Percentiles rank a stretch among this genome's conserved stretches.
Evolutionary conservation across 2,113 vertebrate genomes (phyloP).

Genomic region (Poeciliopsis prolifica): DNA sequence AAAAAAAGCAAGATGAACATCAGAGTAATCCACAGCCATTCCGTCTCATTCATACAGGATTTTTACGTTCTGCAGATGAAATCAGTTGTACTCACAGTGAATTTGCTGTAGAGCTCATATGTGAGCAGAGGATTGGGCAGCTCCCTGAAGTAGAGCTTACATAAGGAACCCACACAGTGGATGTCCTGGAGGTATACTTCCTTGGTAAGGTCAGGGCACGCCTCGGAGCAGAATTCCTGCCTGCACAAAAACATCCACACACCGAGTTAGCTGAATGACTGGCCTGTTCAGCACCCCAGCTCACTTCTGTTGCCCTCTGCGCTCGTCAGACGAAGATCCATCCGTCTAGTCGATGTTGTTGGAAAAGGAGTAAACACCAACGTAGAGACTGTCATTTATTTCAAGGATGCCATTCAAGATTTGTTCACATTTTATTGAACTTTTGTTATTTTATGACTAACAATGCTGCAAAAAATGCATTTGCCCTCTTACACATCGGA

Average conservation of each 20-base stretch:
- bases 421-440: no score
- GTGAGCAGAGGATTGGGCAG: conserved; percentile 97
- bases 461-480: not conserved
- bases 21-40: not conserved
- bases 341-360: not conserved
- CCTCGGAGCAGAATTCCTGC: conserved; percentile 96
- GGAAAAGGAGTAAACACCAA: not conserved
- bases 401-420: not conserved
- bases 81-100: conserved; percentile 88
- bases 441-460: not conserved
- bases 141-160: conserved; percentile 98
- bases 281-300: conserved; percentile 42
- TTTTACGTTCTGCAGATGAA: not conserved
- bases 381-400: not conserved
- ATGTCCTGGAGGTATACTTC: conserved; percentile 99
- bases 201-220: conserved; percentile 93
- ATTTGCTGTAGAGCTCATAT: conserved; percentile 96
- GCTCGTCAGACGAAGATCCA: conserved; percentile 1
- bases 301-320: conserved; percentile 16
- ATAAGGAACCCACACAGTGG: conserved; percentile 98
- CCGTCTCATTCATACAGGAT: not conserved
- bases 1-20: not conserved
- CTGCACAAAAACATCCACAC: conserved; percentile 76
- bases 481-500: no score
- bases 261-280: conserved; percentile 48